Conservation (phyloP, 2,888 invertebrate species). For the Prostheceraeus crozeri region DNA sequence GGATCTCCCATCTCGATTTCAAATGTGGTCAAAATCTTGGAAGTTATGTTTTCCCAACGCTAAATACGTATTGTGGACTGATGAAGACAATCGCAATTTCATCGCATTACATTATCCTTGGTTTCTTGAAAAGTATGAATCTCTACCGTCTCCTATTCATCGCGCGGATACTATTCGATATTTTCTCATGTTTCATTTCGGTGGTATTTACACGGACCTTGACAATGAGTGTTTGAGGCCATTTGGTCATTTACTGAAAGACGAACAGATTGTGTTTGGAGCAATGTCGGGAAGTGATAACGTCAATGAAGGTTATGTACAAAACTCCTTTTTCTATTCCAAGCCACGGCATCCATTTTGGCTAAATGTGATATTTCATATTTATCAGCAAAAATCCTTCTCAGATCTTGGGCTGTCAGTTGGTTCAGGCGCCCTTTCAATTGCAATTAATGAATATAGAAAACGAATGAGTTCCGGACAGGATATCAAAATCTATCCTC, state of each 20-base stretch:
- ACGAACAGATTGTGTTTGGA: slow-evolving; percentile 25
- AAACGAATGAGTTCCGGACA: slow-evolving; percentile 5
- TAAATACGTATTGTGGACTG: slow-evolving; percentile 1
- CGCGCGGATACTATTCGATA: slow-evolving; percentile 28
- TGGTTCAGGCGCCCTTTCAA: slow-evolving; percentile 15
- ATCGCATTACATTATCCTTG: slow-evolving; percentile 26
- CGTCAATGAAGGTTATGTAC: not conserved
- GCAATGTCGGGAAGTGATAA: slow-evolving; percentile 3
- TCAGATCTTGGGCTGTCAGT: no score
- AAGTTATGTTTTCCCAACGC: slow-evolving; percentile 16
- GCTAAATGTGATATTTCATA: not conserved
- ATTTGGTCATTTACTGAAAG: slow-evolving; percentile 21
- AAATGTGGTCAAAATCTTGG: slow-evolving; percentile 13
- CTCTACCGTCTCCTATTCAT: not conserved
- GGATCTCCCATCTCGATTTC: slow-evolving; percentile 4
- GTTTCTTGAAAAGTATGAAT: slow-evolving; percentile 28
- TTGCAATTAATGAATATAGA: slow-evolving; percentile 10
- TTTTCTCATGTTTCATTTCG: slow-evolving; percentile 31
- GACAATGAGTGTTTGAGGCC: slow-evolving; percentile 30
- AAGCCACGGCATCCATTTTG: not conserved
- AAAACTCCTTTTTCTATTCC: slow-evolving; percentile 21
- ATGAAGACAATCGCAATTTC: slow-evolving; percentile 28
- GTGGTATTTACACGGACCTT: slow-evolving; percentile 30
- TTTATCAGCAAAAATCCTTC: no score
- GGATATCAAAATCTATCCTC: slow-evolving; percentile 22